Percentiles rank a stretch among this genome's conserved stretches.
Conservation (phyloP, 2,888 invertebrate genomes). For the Alcis repandata region DNA sequence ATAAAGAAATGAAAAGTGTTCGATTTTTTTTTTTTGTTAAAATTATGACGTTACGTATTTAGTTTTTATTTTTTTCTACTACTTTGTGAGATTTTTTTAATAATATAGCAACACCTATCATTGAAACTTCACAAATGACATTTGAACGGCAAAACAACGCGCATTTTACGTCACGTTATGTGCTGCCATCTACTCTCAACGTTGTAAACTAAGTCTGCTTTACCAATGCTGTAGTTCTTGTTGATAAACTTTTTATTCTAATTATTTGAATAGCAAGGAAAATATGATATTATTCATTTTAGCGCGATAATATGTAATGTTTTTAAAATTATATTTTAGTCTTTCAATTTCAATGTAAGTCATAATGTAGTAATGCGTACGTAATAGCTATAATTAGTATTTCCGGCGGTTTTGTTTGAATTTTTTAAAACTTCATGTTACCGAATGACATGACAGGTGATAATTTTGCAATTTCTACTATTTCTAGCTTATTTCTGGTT, state of each 20-base stretch:
- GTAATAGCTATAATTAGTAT: neutral
- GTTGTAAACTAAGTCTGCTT: conserved; percentile 46
- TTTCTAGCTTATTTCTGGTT: conserved; percentile 5
- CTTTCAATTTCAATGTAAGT: neutral
- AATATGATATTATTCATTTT: neutral
- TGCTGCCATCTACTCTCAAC: conserved; percentile 67
- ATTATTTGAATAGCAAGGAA: no score
- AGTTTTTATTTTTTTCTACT: no score
- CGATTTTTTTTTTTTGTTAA: no score
- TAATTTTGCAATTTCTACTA: neutral
- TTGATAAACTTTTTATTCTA: neutral
- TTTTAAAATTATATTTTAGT: neutral
- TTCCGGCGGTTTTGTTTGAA: conserved; percentile 12
- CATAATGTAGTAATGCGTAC: no score
- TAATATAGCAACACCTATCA: conserved; percentile 55
- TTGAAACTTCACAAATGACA: conserved; percentile 64
- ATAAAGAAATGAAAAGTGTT: no score
- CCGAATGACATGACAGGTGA: neutral
- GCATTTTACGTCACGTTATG: conserved; percentile 56
- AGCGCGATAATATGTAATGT: no score
- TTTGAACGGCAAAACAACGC: conserved; percentile 67
- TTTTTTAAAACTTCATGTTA: no score
- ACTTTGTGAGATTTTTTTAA: conserved; percentile 34
- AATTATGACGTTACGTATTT: no score
- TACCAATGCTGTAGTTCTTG: conserved; percentile 43